A percentile compares a stretch with the other conserved stretches of the same genome.
Evolutionary conservation across 2,113 vertebrate species (phyloP).

Genomic region (Rhinogobius similis): DNA sequence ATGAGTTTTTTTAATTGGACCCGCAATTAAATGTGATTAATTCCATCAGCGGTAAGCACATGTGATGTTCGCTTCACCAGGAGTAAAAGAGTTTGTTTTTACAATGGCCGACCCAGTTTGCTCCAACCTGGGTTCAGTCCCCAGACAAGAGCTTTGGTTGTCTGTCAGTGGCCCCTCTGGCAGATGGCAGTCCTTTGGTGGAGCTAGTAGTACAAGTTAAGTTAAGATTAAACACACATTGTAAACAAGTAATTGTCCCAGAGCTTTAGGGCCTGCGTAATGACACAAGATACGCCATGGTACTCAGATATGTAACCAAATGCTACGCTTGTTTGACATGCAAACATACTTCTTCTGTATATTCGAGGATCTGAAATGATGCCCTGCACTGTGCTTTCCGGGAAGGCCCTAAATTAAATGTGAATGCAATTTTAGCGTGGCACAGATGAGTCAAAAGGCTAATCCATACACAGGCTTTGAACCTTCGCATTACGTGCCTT

Average conservation of each 20-base stretch:
- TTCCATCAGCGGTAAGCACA: slow-evolving; percentile 10
- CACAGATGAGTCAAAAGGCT: no score
- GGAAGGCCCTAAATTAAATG: no score
- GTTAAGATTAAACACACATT: not conserved
- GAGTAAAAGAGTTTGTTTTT: slow-evolving; percentile 3
- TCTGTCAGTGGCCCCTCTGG: not conserved
- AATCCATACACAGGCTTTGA: no score
- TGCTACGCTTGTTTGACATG: no score
- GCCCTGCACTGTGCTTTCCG: no score
- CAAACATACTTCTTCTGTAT: no score
- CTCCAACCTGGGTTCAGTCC: not conserved
- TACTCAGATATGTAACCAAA: no score
- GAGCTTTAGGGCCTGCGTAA: not conserved
- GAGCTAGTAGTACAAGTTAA: not conserved
- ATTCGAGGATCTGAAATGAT: no score
- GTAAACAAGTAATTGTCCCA: not conserved
- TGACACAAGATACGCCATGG: no score
- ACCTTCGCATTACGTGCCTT: no score
- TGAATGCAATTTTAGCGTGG: no score
- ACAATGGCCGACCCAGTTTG: not conserved
- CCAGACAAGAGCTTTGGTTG: not conserved
- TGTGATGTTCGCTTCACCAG: slow-evolving; percentile 13
- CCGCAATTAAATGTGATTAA: slow-evolving; percentile 13
- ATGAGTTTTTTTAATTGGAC: slow-evolving; percentile 38
- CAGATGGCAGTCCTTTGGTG: not conserved